Evolutionary conservation across 1,140 invertebrate species (phyloP), one percentile per base, ranked within the genome.

Genomic region (Latrodectus geometricus): DNA sequence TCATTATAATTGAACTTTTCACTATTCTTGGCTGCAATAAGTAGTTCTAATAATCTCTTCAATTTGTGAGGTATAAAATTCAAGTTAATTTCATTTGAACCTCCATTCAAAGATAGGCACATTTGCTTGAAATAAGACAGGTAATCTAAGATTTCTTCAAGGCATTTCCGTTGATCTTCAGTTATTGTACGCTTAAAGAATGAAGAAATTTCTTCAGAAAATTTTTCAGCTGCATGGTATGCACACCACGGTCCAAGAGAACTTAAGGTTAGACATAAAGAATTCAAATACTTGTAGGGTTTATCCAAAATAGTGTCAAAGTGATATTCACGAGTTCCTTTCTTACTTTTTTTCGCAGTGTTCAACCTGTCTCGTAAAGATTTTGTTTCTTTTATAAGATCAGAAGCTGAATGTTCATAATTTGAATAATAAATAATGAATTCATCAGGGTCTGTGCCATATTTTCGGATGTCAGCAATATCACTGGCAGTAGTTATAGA

Each of bases 401-500:
- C 7, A 14, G 9, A 3, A 17, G 23, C 35, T 20, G 8, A 9
- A 1, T 20, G n/a, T 54, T 21, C 72, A 56, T 50, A 87, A 7
- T 0, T 52, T 9, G 50, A 7, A 86, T 76, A 88, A 8, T 52
- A 4, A 14, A 81, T 14, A 52, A 86, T n/a, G 65, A 9, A 90
- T 65, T 93, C 91, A 82, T 89, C 90, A 5, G 92, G 92, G 21
- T 90, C 90, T n/a, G 91, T 91, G 11, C 91, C 89, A 89, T 92
- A 95, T 90, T 94, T 93, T 89, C 96, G 92, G 88, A 95, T 92
- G 11, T 95, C 95, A 50, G 95, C 93, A 88, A 96, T 94, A 90
- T 97, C 95, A 90, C 94, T 95, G n/a, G 94, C 94, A 68, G 95
- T 95, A 91, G 96, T 95, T 23, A 95, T 94, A 88, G 92, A 91